Base-by-base conservation (phyloP, 2,888 invertebrate species). In the Netelia virgata region DNA sequence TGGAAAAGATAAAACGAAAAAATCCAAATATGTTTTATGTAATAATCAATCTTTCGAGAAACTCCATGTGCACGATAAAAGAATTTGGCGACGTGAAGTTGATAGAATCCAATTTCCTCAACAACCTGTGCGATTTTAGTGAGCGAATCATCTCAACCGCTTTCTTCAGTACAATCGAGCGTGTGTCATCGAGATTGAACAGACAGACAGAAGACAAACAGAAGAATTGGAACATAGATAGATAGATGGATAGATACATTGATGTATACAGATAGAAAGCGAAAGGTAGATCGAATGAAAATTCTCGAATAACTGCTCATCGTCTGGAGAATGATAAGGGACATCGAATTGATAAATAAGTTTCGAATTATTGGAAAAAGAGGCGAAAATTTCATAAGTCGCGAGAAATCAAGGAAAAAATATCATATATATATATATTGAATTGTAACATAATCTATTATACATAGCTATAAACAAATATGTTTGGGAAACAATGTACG, bases 41-140 rank as follows among this genome's bases (percentile, higher is more conserved):
- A 69, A 61, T 68, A 61, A 76, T 75, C 55, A 55, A 82, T 75
- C 36, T 70, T 18, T 10, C 16, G 16, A 10, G 3, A 47, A 47
- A 14, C 47, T 11, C 47, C 3, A 10, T 14, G 47, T 14, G 11
- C 14, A 14, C 47, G 14, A 14, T 47, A 14, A 47, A 1, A 14
- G 36, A 14, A 41, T 23, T 53, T 28, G 23, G 50, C 3, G 57
- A 47, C 18, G 50, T 18, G 23, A 11, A 43, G 20, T 41, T 18
- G 70, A 11, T 41, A 8, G 41, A 43, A 70, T 69, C 16, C 55
- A 79, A 79, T 83, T 75, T 83, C 74, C 74, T 83, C 73, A 83
- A 83, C 68, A 61, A 83, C 69, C 70, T 64, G 70, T 36, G 76
- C 57, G 50, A 72, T 70, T 70, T 41, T 20, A 53, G 63, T 43